Evolutionary conservation across 2,888 invertebrate species (phyloP), one percentile per base, ranked within the genome.

Genomic region (Hemicrepidius hirtus): DNA sequence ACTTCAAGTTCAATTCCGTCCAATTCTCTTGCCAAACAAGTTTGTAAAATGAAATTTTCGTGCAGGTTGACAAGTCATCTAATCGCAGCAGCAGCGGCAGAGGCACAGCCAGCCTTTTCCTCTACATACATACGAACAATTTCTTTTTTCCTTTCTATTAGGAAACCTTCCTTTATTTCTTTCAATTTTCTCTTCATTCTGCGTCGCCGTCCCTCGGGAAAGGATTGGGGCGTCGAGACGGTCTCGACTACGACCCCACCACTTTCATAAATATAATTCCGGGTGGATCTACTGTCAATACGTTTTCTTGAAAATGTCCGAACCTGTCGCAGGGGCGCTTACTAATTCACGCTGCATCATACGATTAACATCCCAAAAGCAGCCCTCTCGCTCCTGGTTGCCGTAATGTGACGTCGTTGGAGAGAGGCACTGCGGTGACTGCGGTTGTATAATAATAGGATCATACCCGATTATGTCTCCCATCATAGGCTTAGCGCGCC

Each of bases 31-130:
- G 85, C 86, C 87, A 88, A 88, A 88, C 88, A 88, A 88, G 88
- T 88, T 88, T 87, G 87, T 86, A 87, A 88, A 88, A 88, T 88
- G 87, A 88, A 88, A 88, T 88, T 88, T 88, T 87, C 87, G 84
- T 85, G 85, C 86, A 87, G 87, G 87, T 88, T 88, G 88, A 88
- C 88, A 87, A 88, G 87, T 88, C 88, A 87, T 88, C 87, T 88
- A 88, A 88, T 88, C 88, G 87, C 84, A 82, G 82, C 83, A 82
- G 83, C 78, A 72, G 73, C 73, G 72, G 73, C 65, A 72, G 64
- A 75, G 68, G 63, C 70, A 67, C 70, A 71, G 66, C 62, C 76
- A 68, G 76, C 71, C 63, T 71, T 76, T 78, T 75, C 78, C 80
- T 83, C 81, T 82, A 82, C 82, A 82, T 82, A 82, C 82, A 82